Conservation (phyloP, 2,113 vertebrate genomes). For the Mastomys natalensis region DNA sequence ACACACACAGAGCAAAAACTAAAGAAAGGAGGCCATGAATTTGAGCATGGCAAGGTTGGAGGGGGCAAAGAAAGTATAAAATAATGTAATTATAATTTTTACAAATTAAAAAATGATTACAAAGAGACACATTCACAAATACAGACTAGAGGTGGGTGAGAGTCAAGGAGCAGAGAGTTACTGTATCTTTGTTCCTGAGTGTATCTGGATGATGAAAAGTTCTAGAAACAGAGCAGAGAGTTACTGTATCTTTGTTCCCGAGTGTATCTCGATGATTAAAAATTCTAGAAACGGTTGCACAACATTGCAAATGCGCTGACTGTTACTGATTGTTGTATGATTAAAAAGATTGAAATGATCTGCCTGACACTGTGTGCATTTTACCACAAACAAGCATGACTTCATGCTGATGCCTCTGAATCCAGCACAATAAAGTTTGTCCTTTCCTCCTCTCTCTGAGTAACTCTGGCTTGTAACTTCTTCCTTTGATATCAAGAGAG, state of each 20-base stretch:
- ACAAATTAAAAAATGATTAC: not conserved
- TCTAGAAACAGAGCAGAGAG: not conserved
- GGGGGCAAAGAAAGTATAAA: not conserved
- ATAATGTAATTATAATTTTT: not conserved
- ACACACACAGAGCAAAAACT: not conserved
- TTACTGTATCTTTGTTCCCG: slow-evolving; percentile 4
- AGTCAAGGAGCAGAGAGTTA: not conserved
- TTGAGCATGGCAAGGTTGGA: not conserved
- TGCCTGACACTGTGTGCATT: not conserved
- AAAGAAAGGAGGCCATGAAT: too few relatives aligned
- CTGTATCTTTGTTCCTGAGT: not conserved
- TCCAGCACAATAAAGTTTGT: not conserved
- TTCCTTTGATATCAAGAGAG: not conserved
- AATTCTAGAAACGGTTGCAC: not conserved
- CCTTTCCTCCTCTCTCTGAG: not conserved
- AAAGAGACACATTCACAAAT: not conserved
- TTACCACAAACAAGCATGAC: not conserved
- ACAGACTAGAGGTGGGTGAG: not conserved
- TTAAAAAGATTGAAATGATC: slow-evolving; percentile 3
- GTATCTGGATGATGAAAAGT: slow-evolving; percentile 1
- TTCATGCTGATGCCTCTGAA: not conserved
- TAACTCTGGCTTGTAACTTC: not conserved
- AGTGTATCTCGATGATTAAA: not conserved
- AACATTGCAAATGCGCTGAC: not conserved
- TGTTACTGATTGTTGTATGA: not conserved